A percentile compares a stretch with the other conserved stretches of the same genome.
phyloP scores from a whole-genome alignment of 2,797 vertebrate species.

The Valencia hispanica region DNA sequence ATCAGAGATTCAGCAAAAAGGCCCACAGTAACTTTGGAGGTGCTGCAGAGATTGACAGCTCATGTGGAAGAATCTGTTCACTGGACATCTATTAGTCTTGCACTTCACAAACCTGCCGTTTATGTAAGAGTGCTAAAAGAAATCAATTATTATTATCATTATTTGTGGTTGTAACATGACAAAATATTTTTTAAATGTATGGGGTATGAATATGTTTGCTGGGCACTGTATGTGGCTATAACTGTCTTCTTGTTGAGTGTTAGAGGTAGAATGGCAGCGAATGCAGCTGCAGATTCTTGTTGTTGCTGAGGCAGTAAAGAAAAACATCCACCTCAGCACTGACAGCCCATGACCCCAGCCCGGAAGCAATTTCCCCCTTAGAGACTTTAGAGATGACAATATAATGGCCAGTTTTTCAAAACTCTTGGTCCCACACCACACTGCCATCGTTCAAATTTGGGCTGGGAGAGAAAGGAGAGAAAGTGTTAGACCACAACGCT shows the following conservation, averaged over 20 bases:
- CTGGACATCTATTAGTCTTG: background rate
- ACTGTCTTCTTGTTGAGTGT: conserved; percentile 21
- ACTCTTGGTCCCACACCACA: conserved; percentile 18
- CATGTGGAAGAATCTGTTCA: no score
- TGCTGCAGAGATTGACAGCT: no score
- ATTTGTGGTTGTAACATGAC: no score
- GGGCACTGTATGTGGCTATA: background rate
- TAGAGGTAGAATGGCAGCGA: conserved; percentile 28
- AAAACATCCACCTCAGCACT: conserved; percentile 23
- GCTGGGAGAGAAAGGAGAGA: conserved; percentile 10
- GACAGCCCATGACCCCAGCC: conserved; percentile 44
- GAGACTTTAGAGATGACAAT: conserved; percentile 48
- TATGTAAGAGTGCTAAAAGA: background rate
- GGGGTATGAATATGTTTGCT: background rate
- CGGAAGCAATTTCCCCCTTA: conserved; percentile 38
- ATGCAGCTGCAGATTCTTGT: conserved; percentile 22
- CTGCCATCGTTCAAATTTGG: conserved; percentile 30
- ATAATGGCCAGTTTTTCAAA: conserved; percentile 43
- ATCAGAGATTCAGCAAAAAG: background rate
- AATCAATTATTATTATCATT: no score
- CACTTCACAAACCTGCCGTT: background rate
- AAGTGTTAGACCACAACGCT: background rate
- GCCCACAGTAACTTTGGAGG: no score
- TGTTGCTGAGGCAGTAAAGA: conserved; percentile 1
- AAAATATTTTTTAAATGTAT: background rate